Base-by-base conservation (phyloP, 2,888 invertebrate species). In the Athripsodes cinereus region DNA sequence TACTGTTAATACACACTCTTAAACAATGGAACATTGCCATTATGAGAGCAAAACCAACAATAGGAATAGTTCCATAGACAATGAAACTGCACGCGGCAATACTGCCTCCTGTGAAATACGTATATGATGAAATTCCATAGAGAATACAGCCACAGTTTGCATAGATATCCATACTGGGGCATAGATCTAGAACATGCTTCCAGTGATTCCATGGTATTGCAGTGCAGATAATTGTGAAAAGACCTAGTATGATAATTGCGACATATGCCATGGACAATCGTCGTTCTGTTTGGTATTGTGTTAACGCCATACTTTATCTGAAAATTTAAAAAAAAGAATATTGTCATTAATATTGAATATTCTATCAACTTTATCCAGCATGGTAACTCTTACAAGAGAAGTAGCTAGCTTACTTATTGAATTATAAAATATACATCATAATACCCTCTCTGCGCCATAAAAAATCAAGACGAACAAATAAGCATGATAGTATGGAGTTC, bases 161-260 rank as follows among this genome's bases (percentile, higher is more conserved):
- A 1, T 76, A 76, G 5, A 13, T 3, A 5, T 40, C 3, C 5
- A 10, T 3, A 26, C 5, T 6, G 1, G 80, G 78, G 65, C 87
- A 87, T 49, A 83, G 81, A 66, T 87, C 85, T 2, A 87, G 71
- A 0, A 86, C 86, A 18, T 78, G 75, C 50, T 79, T 78, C 87
- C 87, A 87, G 68, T 87, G 86, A 49, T 82, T 78, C 79, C 84
- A 87, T 0, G 84, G 82, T 55, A 87, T 78, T 2, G 83, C 86
- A 31, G 78, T 69, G 50, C 81, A 80, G 61, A 83, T 74, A 2
- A 74, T 70, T 10, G 74, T 71, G 8, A 76, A 64, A 2, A 69
- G 66, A 2, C 77, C 67, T 8, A 74, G 65, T 5, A 73, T 44
- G 2, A 73, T 66, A 40, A 76, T 65, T 8, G 73, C 62, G 1